A percentile compares a stretch with the other conserved stretches of the same genome.
phyloP scores from a whole-genome alignment of 2,113 vertebrate species.

The Muscicapa adusta region DNA sequence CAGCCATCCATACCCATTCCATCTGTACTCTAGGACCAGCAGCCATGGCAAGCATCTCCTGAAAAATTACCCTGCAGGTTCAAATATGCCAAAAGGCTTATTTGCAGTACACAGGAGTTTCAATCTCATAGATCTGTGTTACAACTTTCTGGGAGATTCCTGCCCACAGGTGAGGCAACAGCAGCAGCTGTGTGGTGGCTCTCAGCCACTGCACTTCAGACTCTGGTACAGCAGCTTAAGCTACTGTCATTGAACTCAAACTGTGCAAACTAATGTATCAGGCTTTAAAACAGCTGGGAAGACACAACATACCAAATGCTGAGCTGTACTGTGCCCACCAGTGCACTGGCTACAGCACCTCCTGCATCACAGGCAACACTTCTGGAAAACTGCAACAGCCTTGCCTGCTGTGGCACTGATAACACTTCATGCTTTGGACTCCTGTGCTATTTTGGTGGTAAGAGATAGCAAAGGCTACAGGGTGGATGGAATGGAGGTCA shows the following conservation, averaged over 20 bases:
- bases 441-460: neutral
- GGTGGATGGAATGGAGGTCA: neutral
- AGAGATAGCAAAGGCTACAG: neutral
- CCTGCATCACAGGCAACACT: rapidly evolving
- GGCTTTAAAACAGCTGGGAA: neutral
- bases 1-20: neutral
- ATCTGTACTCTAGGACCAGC: neutral
- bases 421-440: neutral
- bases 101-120: neutral
- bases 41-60: neutral
- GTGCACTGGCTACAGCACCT: neutral
- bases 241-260: neutral
- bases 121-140: neutral
- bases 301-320: neutral
- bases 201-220: neutral
- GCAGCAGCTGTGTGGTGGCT: neutral
- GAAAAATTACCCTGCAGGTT: neutral
- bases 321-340: neutral
- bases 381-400: neutral
- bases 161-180: neutral
- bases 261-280: neutral
- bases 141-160: neutral
- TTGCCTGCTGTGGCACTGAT: rapidly evolving
- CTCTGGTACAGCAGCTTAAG: neutral
- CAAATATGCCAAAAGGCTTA: neutral